Conservation (phyloP, 2,113 vertebrate species). For the Willisornis vidua region DNA sequence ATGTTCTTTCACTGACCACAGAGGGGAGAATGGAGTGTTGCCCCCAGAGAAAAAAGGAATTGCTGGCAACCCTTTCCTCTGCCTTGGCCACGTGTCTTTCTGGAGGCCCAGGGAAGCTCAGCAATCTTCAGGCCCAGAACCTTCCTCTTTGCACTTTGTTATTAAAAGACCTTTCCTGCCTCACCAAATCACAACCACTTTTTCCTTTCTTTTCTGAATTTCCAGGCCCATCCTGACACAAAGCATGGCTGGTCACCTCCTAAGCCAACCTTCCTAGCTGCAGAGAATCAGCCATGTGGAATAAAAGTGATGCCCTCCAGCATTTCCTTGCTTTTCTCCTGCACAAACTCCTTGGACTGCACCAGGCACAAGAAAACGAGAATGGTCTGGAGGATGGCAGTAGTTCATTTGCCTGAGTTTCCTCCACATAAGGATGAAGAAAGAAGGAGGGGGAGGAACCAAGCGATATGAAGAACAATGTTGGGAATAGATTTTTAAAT, state of each 20-base stretch:
- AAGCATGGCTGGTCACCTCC: fast-evolving
- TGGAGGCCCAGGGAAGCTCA: not conserved
- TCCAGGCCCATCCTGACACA: not conserved
- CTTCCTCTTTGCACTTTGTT: not conserved
- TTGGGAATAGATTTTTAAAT: conserved; percentile 41
- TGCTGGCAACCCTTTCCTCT: not conserved
- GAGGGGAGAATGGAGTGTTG: not conserved
- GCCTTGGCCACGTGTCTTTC: not conserved
- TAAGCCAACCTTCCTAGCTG: not conserved
- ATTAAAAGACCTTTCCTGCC: not conserved
- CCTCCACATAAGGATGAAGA: not conserved
- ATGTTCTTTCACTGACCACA: not conserved
- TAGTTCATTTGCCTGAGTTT: not conserved
- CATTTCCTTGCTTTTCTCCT: not conserved
- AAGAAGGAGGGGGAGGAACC: not conserved
- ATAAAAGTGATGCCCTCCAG: not conserved
- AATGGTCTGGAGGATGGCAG: not conserved
- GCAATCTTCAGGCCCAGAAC: not conserved
- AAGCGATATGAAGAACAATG: not conserved
- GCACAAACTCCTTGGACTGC: not conserved
- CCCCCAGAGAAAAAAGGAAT: not conserved
- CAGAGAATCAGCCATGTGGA: not conserved
- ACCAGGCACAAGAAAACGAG: not conserved
- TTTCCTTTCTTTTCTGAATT: not conserved
- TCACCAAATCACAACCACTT: not conserved